Evolutionary conservation across 2,113 vertebrate species (phyloP), one percentile per base, ranked within the genome.

Genomic region (Pachypanchax playfairii): DNA sequence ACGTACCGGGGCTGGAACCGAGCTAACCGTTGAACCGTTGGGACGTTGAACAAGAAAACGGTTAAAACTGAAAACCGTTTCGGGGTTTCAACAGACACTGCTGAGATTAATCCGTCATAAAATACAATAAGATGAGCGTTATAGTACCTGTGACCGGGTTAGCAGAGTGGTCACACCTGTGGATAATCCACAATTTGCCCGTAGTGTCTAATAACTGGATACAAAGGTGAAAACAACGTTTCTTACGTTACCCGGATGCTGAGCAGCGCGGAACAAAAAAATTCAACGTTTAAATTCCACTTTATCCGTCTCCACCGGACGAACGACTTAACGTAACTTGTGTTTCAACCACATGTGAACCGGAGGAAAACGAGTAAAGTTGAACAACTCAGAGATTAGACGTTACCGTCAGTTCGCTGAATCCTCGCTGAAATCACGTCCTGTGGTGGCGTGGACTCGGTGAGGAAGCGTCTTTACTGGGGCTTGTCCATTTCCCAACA

Each of bases 111-210:
- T 0, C 7, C 1, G 6, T 10, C 2, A 1, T 3, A 2, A 5
- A 55, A n/a, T n/a, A n/a, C n/a, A n/a, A n/a, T n/a, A n/a, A n/a
- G n/a, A n/a, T n/a, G n/a, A n/a, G n/a, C n/a, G n/a, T n/a, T n/a
- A n/a, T n/a, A n/a, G n/a, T n/a, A n/a, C n/a, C n/a, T n/a, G n/a
- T n/a, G n/a, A 18, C 4, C 8, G 0, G 20, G 7, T 18, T 1
- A n/a, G 28, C 5, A 3, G 39, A 0, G 39, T 33, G 18, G 17
- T 63, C 82, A 84, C 90, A 91, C 89, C 88, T 89, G 89, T 90
- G 57, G 82, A 76, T 79, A 77, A 84, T n/a, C 48, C 61, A 0
- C 15, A 29, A 25, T 11, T 1, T 42, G 36, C 13, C 8, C 25
- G 58, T 57, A 21, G 59, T n/a, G n/a, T n/a, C 52, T 17, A 25